Percentiles rank a stretch among this genome's conserved stretches.
These are phyloP conservation scores for Phocides pigmalion DNA, from an alignment of 1,140 invertebrate genomes.

Conservation along the genomic window DNA sequence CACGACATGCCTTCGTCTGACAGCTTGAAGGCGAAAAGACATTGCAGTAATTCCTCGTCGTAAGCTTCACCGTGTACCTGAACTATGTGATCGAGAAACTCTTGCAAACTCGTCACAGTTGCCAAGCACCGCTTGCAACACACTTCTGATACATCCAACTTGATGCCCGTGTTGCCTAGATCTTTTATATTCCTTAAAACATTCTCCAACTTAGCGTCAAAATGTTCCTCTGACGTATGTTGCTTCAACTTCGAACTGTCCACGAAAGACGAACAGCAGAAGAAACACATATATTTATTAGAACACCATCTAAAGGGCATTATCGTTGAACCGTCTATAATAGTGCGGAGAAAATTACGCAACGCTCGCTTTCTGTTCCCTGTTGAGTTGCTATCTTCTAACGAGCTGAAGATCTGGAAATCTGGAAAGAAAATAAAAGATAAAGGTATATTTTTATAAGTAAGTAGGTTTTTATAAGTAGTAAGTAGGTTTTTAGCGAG, in stretches of 20 bases:
- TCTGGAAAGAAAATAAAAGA: conserved; percentile 24
- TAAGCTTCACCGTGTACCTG: conserved; percentile 38
- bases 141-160: conserved; percentile 49
- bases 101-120: conserved; percentile 36
- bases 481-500: no score
- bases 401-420: conserved; percentile 15
- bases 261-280: conserved; percentile 55
- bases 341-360: conserved; percentile 34
- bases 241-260: conserved; percentile 23
- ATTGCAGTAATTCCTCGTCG: conserved; percentile 36
- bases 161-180: conserved; percentile 22
- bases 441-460: background rate
- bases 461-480: no score
- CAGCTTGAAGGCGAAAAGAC: conserved; percentile 45
- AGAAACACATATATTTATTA: conserved; percentile 66
- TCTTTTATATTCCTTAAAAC: conserved; percentile 21
- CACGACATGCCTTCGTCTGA: conserved; percentile 46
- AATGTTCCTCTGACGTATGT: conserved; percentile 36
- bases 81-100: conserved; percentile 43
- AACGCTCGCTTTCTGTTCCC: conserved; percentile 39
- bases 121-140: conserved; percentile 46
- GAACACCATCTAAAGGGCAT: conserved; percentile 60
- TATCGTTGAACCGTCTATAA: conserved; percentile 54
- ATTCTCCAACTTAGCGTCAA: conserved; percentile 27
- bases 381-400: conserved; percentile 25